phyloP scores from a whole-genome alignment of 2,113 vertebrate genomes.

The Alectura lathami region DNA sequence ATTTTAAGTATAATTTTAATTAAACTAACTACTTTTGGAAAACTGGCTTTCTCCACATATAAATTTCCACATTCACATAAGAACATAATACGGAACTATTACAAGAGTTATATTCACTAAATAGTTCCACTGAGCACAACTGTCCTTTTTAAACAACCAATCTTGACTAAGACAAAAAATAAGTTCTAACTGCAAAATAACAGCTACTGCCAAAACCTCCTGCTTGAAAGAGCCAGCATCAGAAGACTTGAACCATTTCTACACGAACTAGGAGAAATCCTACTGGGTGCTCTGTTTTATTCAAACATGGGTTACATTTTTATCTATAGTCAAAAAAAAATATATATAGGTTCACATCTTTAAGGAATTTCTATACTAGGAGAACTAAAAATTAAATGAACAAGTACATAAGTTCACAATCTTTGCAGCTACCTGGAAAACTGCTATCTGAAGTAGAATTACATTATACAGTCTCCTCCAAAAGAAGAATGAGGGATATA shows the following conservation, averaged over 20 bases:
- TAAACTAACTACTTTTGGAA: not conserved
- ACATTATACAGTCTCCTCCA: not conserved
- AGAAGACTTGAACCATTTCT: not conserved
- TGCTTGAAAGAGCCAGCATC: not conserved
- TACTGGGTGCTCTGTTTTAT: not conserved
- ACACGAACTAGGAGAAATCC: not conserved
- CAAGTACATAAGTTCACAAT: not conserved
- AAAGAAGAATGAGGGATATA: not conserved
- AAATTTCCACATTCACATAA: not conserved
- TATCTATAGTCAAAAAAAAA: not conserved
- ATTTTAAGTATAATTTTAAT: not conserved
- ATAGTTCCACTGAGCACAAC: not conserved
- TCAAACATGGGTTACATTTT: not conserved
- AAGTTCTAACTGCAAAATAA: not conserved
- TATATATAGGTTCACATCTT: not conserved
- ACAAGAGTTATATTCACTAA: not conserved
- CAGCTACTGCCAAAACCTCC: not conserved
- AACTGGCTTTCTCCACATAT: not conserved
- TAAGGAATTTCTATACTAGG: not conserved
- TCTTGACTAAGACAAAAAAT: not conserved
- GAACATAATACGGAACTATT: not conserved
- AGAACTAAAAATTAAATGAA: not conserved
- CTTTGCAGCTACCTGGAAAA: not conserved
- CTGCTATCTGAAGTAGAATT: not conserved
- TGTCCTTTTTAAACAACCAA: not conserved